Percentiles rank a stretch among this genome's conserved stretches.
phyloP scores from a whole-genome alignment of 1,140 invertebrate genomes.

The Hylaeus anthracinus region DNA sequence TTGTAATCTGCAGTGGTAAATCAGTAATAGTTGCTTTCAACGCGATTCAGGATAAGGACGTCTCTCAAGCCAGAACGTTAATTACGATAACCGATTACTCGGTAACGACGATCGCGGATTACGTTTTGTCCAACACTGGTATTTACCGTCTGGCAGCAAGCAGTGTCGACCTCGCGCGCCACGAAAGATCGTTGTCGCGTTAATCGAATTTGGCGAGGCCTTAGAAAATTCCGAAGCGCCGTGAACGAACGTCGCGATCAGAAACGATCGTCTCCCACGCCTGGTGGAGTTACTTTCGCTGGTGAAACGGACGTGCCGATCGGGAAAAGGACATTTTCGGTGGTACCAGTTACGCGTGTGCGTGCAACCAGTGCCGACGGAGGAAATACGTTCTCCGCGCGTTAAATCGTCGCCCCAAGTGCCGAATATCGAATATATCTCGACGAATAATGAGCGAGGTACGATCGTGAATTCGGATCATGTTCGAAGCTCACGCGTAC shows the following conservation, averaged over 20 bases:
- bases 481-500: not conserved
- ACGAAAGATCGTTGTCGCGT: constrained; percentile 45
- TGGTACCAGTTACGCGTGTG: not conserved
- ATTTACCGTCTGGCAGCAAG: not conserved
- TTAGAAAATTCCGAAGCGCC: constrained; percentile 65
- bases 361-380: not conserved
- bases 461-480: constrained; percentile 23
- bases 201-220: constrained; percentile 73
- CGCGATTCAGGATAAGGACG: too few relatives aligned
- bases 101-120: too few relatives aligned
- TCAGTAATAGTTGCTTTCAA: too few relatives aligned
- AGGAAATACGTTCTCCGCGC: not conserved
- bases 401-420: not conserved
- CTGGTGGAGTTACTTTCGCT: constrained; percentile 9
- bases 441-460: constrained; percentile 59
- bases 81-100: too few relatives aligned
- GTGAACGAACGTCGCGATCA: constrained; percentile 3
- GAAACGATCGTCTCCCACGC: not conserved
- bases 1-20: too few relatives aligned
- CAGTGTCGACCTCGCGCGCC: constrained; percentile 5
- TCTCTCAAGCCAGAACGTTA: too few relatives aligned
- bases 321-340: not conserved
- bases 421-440: constrained; percentile 14
- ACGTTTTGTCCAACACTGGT: not conserved
- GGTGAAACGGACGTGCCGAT: too few relatives aligned